Conservation (phyloP, 1,140 invertebrate species). For the Zaprionus capensis region DNA sequence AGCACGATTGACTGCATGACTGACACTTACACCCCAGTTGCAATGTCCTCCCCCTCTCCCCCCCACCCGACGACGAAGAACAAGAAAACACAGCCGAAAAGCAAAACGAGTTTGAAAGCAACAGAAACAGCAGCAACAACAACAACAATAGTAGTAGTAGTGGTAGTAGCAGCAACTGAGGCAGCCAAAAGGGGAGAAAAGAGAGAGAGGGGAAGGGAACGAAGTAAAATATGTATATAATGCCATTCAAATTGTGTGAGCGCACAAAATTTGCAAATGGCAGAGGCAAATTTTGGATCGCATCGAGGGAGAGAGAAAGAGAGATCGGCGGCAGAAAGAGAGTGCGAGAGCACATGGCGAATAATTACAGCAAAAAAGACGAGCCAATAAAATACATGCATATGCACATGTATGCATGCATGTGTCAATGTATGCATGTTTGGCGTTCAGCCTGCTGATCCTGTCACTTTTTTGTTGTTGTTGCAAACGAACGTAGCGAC, state of each 20-base stretch:
- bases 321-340: not conserved
- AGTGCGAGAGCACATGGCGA: conserved; percentile 23
- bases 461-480: conserved; percentile 25
- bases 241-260: conserved; percentile 42
- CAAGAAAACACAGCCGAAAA: conserved; percentile 25
- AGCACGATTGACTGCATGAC: not conserved
- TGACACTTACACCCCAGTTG: conserved; percentile 25
- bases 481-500: not conserved
- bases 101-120: conserved; percentile 51
- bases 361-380: conserved; percentile 23
- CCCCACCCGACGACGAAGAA: not conserved
- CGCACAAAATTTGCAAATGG: conserved; percentile 20
- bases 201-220: conserved; percentile 4
- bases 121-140: conserved; percentile 8
- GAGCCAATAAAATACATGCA: not conserved
- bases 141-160: conserved; percentile 3
- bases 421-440: not conserved
- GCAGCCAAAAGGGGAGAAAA: conserved; percentile 17
- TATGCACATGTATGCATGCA: not conserved
- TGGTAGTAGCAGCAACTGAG: conserved; percentile 22
- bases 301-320: not conserved
- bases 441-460: conserved; percentile 33
- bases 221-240: conserved; percentile 11
- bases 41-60: not conserved
- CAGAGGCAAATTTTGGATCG: conserved; percentile 11